Evolutionary conservation across 2,113 vertebrate genomes (phyloP).

Genomic region (Pangasianodon gigas): DNA sequence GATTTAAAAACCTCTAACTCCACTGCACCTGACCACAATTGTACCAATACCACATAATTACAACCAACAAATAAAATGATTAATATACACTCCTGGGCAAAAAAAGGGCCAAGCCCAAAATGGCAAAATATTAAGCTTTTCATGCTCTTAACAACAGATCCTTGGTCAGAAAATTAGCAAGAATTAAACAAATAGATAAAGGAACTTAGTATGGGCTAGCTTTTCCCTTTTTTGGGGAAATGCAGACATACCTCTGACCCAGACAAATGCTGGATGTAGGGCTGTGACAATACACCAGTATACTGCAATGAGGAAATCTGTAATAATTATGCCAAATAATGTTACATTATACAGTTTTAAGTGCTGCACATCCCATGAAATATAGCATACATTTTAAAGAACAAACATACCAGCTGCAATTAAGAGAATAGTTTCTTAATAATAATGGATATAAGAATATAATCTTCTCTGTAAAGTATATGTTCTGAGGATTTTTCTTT

Average conservation of each 20-base stretch:
- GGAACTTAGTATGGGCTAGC: too few species aligned
- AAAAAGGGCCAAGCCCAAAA: too few species aligned
- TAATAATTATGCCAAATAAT: too few species aligned
- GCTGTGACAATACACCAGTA: background rate
- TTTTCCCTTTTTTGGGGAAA: too few species aligned
- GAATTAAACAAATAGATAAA: too few species aligned
- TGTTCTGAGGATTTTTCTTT: background rate
- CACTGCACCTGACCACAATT: background rate
- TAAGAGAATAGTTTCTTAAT: background rate
- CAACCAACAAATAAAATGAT: background rate
- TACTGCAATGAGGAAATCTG: background rate
- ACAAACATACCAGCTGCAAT: background rate
- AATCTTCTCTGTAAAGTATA: background rate
- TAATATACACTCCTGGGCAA: too few species aligned
- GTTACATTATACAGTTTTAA: background rate
- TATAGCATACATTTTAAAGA: background rate
- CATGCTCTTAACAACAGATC: too few species aligned
- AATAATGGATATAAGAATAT: background rate
- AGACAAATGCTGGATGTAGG: too few species aligned
- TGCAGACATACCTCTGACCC: too few species aligned
- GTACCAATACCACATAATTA: background rate
- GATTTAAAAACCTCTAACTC: background rate
- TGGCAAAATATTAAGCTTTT: too few species aligned
- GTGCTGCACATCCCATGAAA: background rate
- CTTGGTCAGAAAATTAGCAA: too few species aligned